Percentiles rank a stretch among this genome's conserved stretches.
These are phyloP conservation scores for Enteromius argenteus DNA, from an alignment of 2,797 vertebrate genomes.

Conservation along the genomic window DNA sequence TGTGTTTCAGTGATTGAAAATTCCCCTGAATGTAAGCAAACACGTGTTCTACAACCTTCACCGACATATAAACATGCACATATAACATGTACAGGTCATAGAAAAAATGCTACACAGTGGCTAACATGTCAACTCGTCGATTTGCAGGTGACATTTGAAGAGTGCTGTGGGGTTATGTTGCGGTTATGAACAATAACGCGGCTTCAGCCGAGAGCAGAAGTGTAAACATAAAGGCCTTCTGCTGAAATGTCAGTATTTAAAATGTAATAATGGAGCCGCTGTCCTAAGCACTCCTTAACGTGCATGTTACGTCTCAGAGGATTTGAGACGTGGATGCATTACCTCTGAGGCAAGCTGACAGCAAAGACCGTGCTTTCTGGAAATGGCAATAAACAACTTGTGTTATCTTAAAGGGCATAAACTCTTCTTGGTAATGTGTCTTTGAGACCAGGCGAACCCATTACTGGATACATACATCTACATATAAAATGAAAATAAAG, in stretches of 20 bases:
- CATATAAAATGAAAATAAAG: neutral
- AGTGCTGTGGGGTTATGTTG: constrained; percentile 6
- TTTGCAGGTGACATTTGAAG: constrained; percentile 28
- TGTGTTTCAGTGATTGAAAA: constrained; percentile 25
- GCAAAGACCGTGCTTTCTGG: neutral
- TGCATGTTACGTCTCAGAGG: neutral
- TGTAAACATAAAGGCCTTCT: constrained; percentile 10
- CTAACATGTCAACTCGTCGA: neutral
- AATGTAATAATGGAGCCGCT: constrained; percentile 12
- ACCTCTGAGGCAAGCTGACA: neutral
- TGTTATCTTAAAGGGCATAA: neutral
- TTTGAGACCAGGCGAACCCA: neutral
- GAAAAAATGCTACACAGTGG: neutral
- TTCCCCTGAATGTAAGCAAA: neutral
- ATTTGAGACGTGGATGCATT: constrained; percentile 14
- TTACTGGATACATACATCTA: neutral
- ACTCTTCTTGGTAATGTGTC: neutral
- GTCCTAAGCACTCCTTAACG: neutral
- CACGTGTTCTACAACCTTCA: neutral
- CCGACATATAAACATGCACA: neutral
- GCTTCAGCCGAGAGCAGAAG: neutral
- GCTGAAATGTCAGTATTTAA: constrained; percentile 31
- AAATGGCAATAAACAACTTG: constrained; percentile 8
- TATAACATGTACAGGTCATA: constrained; percentile 10
- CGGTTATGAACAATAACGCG: neutral